phyloP scores from a whole-genome alignment of 2,888 invertebrate genomes.

The Muschampia plurimacula region DNA sequence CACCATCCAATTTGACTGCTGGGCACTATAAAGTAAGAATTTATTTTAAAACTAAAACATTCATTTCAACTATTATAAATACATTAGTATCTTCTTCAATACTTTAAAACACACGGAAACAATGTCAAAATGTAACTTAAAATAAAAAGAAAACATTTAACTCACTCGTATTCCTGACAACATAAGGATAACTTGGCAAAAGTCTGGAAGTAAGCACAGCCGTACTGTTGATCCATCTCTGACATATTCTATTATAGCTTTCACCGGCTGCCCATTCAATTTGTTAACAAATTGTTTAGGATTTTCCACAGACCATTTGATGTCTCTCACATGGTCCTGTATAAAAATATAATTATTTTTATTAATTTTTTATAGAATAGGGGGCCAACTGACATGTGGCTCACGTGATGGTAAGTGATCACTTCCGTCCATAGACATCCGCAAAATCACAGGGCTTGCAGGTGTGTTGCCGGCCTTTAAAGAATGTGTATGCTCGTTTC shows the following conservation, averaged over 20 bases:
- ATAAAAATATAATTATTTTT: conserved; percentile 8
- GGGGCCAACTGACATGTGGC: too few relatives aligned
- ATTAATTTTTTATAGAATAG: too few relatives aligned
- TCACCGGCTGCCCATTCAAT: conserved; percentile 93
- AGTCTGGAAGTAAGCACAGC: conserved; percentile 95
- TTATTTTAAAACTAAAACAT: neutral
- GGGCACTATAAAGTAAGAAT: conserved; percentile 85
- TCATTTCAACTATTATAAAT: neutral
- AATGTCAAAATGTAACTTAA: too few relatives aligned
- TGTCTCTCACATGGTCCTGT: conserved; percentile 92
- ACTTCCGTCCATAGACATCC: too few relatives aligned
- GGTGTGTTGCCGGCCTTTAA: too few relatives aligned
- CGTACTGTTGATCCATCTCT: conserved; percentile 98
- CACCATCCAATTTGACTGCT: conserved; percentile 90
- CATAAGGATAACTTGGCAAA: conserved; percentile 96
- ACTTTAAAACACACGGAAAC: neutral
- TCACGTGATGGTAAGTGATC: too few relatives aligned
- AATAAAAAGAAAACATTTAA: conserved; percentile 40
- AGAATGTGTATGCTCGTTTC: too few relatives aligned
- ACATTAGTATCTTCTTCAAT: neutral
- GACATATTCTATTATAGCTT: conserved; percentile 98
- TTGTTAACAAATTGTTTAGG: conserved; percentile 90
- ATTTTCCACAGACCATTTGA: conserved; percentile 96
- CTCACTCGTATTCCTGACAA: conserved; percentile 95
- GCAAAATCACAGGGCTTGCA: too few relatives aligned